Conservation (phyloP, 2,797 vertebrate genomes). For the Peromyscus eremicus region DNA sequence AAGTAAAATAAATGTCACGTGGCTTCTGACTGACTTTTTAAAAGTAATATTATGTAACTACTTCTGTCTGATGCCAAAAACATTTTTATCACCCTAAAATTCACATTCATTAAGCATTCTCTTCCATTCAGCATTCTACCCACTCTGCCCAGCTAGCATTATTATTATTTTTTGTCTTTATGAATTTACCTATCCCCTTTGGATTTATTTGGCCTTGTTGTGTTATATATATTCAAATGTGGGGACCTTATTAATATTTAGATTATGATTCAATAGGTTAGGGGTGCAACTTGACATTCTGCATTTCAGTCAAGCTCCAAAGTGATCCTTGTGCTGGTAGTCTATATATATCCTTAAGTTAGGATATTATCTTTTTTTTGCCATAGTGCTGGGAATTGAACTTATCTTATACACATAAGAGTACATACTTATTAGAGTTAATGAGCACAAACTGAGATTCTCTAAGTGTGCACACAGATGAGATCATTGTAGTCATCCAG, state of each 20-base stretch:
- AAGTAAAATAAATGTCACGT: neutral
- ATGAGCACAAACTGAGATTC: conserved; percentile 64
- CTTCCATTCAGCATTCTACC: neutral
- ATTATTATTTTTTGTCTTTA: neutral
- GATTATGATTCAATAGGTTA: neutral
- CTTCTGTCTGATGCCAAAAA: neutral
- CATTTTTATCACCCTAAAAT: neutral
- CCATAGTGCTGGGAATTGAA: neutral
- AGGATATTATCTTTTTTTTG: neutral
- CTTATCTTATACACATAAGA: neutral
- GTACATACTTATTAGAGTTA: conserved; percentile 55
- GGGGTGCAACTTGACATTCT: neutral
- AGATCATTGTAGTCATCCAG: conserved; percentile 22
- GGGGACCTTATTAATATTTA: neutral
- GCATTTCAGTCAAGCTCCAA: neutral
- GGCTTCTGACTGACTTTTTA: neutral
- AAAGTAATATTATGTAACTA: neutral
- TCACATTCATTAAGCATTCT: neutral
- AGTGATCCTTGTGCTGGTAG: neutral
- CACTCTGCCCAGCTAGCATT: neutral
- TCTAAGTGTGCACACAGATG: conserved; percentile 70
- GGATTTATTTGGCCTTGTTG: neutral
- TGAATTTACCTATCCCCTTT: neutral
- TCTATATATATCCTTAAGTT: neutral
- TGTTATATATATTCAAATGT: neutral